These are phyloP conservation scores for Telmatherina bonti DNA, from an alignment of 2,797 vertebrate genomes.

Conservation along the genomic window DNA sequence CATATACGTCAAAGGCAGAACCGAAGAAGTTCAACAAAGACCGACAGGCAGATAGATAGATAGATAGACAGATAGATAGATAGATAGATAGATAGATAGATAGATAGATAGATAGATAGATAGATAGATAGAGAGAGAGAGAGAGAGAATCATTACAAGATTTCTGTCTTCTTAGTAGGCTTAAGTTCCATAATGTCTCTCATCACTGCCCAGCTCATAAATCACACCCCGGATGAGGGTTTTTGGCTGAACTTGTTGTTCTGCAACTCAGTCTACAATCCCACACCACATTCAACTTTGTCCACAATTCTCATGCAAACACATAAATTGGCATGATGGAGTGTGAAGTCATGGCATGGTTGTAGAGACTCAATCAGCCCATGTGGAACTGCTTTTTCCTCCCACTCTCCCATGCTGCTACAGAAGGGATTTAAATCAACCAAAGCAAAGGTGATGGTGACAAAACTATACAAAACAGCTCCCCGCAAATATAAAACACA, in stretches of 20 bases:
- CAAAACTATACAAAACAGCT: conserved; percentile 48
- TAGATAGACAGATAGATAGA: too few species aligned
- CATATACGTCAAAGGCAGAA: conserved; percentile 16
- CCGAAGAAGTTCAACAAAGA: not conserved
- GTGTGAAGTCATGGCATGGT: conserved; percentile 67
- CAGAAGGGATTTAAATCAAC: conserved; percentile 45
- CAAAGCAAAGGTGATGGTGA: conserved; percentile 46
- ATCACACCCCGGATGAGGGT: conserved; percentile 60
- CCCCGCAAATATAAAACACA: conserved; percentile 24
- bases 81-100: conserved; percentile 14
- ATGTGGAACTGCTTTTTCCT: conserved; percentile 52
- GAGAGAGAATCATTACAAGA: not conserved
- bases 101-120: not conserved
- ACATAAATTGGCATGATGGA: conserved; percentile 43
- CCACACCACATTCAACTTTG: conserved; percentile 35
- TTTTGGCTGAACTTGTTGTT: conserved; percentile 52
- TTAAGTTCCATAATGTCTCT: conserved; percentile 46
- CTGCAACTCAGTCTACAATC: conserved; percentile 61
- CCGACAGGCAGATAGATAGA: too few species aligned
- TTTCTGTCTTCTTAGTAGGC: conserved; percentile 40
- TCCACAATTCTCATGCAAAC: conserved; percentile 46
- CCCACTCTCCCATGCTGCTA: conserved; percentile 29
- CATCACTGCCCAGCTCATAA: conserved; percentile 56
- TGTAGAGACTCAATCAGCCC: conserved; percentile 36
- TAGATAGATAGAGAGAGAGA: conserved; percentile 6